A percentile compares a stretch with the other conserved stretches of the same genome.
Evolutionary conservation across 2,113 vertebrate species (phyloP).

Genomic region (Abramis brama): DNA sequence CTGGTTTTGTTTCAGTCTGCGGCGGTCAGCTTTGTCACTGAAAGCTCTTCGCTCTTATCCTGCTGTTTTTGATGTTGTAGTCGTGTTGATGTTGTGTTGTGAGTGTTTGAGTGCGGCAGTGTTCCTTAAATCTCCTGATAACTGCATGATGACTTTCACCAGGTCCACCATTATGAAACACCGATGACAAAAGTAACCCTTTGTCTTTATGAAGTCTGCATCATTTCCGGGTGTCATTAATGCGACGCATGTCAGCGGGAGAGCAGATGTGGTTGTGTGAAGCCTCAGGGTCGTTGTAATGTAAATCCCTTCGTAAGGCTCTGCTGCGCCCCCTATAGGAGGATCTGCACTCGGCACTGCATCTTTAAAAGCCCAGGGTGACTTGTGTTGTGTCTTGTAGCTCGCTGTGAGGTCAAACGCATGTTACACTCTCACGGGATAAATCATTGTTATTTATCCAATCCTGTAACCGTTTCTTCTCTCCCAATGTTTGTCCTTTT

Average conservation of each 20-base stretch:
- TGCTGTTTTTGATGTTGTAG: slow-evolving; percentile 22
- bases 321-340: slow-evolving; percentile 15
- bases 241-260: slow-evolving; percentile 65
- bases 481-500: slow-evolving; percentile 67
- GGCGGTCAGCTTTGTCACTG: slow-evolving; percentile 65
- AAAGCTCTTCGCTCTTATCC: slow-evolving; percentile 27
- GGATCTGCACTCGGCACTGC: neutral
- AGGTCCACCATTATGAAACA: neutral
- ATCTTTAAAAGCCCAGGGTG: neutral
- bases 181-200: neutral
- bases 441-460: slow-evolving; percentile 49
- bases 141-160: slow-evolving; percentile 33
- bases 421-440: slow-evolving; percentile 34
- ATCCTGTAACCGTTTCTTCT: slow-evolving; percentile 58
- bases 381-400: neutral
- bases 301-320: slow-evolving; percentile 50
- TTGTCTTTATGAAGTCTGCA: neutral
- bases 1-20: slow-evolving; percentile 64
- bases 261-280: slow-evolving; percentile 74
- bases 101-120: slow-evolving; percentile 22
- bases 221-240: slow-evolving; percentile 62
- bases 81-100: slow-evolving; percentile 40
- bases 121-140: slow-evolving; percentile 1
- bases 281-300: slow-evolving; percentile 58
- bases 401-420: slow-evolving; percentile 1